Evolutionary conservation across 2,797 vertebrate genomes (phyloP).

Genomic region (Sitta carolinensis): DNA sequence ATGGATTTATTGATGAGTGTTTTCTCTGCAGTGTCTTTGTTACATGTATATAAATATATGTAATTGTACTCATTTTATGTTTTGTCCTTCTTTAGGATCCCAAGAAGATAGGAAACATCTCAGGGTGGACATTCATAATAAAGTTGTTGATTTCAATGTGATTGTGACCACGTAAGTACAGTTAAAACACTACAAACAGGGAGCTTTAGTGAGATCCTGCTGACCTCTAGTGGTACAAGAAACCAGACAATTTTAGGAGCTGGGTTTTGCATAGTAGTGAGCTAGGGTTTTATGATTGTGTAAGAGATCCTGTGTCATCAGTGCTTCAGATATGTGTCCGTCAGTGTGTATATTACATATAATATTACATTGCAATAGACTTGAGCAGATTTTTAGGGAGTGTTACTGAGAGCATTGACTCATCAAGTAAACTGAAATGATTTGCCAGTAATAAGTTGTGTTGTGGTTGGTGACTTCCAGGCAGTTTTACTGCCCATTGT

Average conservation of each 20-base stretch:
- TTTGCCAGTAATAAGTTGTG: neutral
- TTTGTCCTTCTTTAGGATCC: slow-evolving; percentile 79
- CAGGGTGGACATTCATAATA: slow-evolving; percentile 86
- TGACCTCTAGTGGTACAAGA: slow-evolving; percentile 52
- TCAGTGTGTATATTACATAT: neutral
- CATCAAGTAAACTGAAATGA: neutral
- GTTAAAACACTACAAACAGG: neutral
- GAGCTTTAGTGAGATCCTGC: neutral
- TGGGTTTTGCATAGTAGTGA: neutral
- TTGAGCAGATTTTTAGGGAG: neutral
- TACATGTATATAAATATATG: neutral
- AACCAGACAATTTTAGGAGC: neutral
- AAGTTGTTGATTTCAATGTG: slow-evolving; percentile 85
- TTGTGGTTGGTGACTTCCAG: neutral
- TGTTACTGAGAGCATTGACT: neutral
- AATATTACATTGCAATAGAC: neutral
- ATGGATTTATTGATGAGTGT: neutral
- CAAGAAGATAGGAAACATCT: slow-evolving; percentile 90
- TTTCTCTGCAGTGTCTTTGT: neutral
- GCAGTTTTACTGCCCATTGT: neutral
- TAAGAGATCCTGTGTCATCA: neutral
- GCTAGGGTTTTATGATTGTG: neutral
- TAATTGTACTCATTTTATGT: neutral
- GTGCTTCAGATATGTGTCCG: neutral
- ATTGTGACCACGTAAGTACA: slow-evolving; percentile 93